Percentiles rank a stretch among this genome's conserved stretches.
phyloP scores from a whole-genome alignment of 2,888 invertebrate species.

The Nasonia oneida region DNA sequence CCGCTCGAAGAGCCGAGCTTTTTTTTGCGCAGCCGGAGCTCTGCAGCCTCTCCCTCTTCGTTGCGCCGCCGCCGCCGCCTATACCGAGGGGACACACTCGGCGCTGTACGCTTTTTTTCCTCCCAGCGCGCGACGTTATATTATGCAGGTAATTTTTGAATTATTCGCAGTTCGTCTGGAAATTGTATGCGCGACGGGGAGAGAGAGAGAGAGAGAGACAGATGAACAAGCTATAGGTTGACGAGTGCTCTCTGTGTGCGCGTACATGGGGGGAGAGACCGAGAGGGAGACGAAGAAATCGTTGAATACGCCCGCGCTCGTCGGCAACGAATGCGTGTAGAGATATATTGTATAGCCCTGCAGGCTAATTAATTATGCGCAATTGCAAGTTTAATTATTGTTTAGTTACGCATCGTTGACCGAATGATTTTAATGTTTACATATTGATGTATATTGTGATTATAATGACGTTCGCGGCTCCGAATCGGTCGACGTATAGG shows the following conservation, averaged over 20 bases:
- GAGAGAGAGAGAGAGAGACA: neutral
- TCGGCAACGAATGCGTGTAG: neutral
- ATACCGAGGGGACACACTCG: neutral
- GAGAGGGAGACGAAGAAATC: constrained; percentile 50
- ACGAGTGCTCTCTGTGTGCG: neutral
- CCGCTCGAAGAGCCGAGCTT: constrained; percentile 32
- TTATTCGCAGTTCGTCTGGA: constrained; percentile 59
- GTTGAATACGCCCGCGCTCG: constrained; percentile 25
- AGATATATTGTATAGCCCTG: neutral
- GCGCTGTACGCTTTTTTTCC: constrained; percentile 32
- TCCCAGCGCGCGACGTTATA: constrained; percentile 52
- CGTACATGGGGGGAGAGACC: neutral
- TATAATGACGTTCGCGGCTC: constrained; percentile 38
- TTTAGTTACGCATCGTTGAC: constrained; percentile 38
- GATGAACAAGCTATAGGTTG: neutral
- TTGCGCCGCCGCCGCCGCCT: neutral
- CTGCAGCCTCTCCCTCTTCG: neutral
- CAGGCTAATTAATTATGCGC: constrained; percentile 55
- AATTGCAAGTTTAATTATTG: constrained; percentile 59
- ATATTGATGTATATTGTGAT: constrained; percentile 37
- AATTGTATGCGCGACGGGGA: constrained; percentile 41
- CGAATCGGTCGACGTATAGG: neutral
- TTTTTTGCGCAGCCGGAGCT: constrained; percentile 16
- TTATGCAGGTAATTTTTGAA: constrained; percentile 64
- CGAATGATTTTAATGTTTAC: constrained; percentile 52